A percentile compares a stretch with the other conserved stretches of the same genome.
phyloP scores from a whole-genome alignment of 1,140 invertebrate genomes.

The Diachasmimorpha longicaudata region DNA sequence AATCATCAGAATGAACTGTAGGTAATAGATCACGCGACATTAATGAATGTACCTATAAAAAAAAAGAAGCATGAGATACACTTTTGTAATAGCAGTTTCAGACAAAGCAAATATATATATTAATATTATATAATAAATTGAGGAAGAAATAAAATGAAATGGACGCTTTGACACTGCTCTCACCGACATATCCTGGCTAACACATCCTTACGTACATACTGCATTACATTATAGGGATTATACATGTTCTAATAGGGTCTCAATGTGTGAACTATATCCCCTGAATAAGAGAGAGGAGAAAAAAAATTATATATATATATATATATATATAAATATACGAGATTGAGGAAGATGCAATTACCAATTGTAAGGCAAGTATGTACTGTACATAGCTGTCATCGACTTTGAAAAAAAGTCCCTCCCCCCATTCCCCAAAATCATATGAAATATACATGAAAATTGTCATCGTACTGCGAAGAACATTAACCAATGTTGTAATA shows the following conservation, averaged over 20 bases:
- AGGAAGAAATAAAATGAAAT: constrained; percentile 29
- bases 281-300: constrained; percentile 28
- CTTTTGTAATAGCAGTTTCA: constrained; percentile 25
- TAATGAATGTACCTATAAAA: constrained; percentile 46
- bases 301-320: too few relatives aligned
- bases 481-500: constrained; percentile 60
- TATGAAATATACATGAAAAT: constrained; percentile 49
- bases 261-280: constrained; percentile 56
- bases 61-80: not conserved
- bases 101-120: constrained; percentile 32
- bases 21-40: constrained; percentile 42
- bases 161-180: constrained; percentile 58
- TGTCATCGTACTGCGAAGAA: constrained; percentile 50
- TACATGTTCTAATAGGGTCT: constrained; percentile 38
- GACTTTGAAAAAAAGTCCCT: constrained; percentile 13
- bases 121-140: constrained; percentile 35
- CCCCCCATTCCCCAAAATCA: not conserved
- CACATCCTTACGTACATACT: constrained; percentile 59
- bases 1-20: constrained; percentile 32
- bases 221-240: constrained; percentile 43
- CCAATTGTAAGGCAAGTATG: constrained; percentile 60
- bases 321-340: constrained; percentile 45
- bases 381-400: constrained; percentile 61
- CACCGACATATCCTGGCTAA: constrained; percentile 62
- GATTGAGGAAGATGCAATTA: constrained; percentile 33